Conservation (phyloP, 2,888 invertebrate species). For the Galeopsomyia nigrocyanea region DNA sequence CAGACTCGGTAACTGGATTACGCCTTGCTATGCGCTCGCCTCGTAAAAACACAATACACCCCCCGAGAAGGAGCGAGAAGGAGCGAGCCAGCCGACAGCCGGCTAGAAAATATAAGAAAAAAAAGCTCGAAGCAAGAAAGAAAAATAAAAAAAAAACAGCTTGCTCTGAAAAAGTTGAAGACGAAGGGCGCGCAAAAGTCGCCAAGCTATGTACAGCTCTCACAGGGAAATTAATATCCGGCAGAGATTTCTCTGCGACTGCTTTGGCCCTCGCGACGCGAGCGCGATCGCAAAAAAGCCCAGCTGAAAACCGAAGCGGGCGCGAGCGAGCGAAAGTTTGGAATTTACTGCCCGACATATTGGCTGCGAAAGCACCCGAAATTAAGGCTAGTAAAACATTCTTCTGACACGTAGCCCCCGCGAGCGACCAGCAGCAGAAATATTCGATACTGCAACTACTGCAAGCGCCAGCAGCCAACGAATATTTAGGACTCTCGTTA, state of each 20-base stretch:
- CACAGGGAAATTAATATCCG: slow-evolving; percentile 47
- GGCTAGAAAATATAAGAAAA: slow-evolving; percentile 27
- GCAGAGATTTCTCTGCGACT: slow-evolving; percentile 40
- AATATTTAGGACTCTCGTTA: slow-evolving; percentile 49
- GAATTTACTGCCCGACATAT: slow-evolving; percentile 67
- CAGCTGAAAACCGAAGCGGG: no score
- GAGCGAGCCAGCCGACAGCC: neutral
- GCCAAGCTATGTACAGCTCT: no score
- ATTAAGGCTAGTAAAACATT: slow-evolving; percentile 68
- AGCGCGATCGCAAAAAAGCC: slow-evolving; percentile 55
- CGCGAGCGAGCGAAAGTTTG: slow-evolving; percentile 59
- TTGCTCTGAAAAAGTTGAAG: slow-evolving; percentile 33
- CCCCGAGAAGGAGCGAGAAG: neutral
- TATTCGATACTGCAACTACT: slow-evolving; percentile 47
- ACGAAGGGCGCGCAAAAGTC: neutral
- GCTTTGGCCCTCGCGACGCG: slow-evolving; percentile 44
- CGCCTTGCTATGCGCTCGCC: slow-evolving; percentile 35
- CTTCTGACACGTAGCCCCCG: slow-evolving; percentile 58
- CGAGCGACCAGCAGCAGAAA: slow-evolving; percentile 34
- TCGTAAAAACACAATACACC: slow-evolving; percentile 42
- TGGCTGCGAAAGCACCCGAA: slow-evolving; percentile 66
- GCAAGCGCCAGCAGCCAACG: slow-evolving; percentile 25
- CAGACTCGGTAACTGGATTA: slow-evolving; percentile 42
- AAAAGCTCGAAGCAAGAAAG: slow-evolving; percentile 42
- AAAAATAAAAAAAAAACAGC: slow-evolving; percentile 40